phyloP scores from a whole-genome alignment of 2,797 vertebrate species.

The Uromys caudimaculatus region DNA sequence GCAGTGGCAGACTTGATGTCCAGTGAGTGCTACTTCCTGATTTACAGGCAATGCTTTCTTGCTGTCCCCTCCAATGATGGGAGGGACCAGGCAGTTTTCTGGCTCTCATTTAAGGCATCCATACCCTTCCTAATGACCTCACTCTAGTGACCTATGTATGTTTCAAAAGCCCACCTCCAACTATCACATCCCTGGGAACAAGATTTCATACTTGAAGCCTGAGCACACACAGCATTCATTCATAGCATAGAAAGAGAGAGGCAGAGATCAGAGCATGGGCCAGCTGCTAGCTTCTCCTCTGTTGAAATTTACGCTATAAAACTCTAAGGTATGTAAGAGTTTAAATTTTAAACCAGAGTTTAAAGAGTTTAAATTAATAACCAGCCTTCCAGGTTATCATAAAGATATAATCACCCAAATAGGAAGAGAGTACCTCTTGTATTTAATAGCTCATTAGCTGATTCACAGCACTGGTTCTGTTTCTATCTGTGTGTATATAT shows the following conservation, averaged over 20 bases:
- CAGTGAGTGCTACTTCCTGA: not conserved
- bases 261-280: not conserved
- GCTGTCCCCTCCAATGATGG: not conserved
- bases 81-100: not conserved
- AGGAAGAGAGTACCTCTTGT: not conserved
- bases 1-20: not conserved
- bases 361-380: too few species aligned
- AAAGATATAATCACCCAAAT: constrained; percentile 3
- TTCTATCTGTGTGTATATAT: not conserved
- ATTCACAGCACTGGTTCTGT: not conserved
- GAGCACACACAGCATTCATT: not conserved
- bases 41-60: not conserved
- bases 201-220: not conserved
- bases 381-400: not conserved
- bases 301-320: not conserved
- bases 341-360: constrained; percentile 5
- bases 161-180: not conserved
- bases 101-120: not conserved
- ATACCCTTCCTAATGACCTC: not conserved
- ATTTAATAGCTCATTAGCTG: not conserved
- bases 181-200: not conserved
- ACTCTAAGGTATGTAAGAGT: not conserved
- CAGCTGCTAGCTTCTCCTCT: not conserved
- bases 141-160: not conserved
- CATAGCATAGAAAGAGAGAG: not conserved